Evolutionary conservation across 2,888 invertebrate species (phyloP), one percentile per base, ranked within the genome.

Genomic region (Argyra leucocephala): DNA sequence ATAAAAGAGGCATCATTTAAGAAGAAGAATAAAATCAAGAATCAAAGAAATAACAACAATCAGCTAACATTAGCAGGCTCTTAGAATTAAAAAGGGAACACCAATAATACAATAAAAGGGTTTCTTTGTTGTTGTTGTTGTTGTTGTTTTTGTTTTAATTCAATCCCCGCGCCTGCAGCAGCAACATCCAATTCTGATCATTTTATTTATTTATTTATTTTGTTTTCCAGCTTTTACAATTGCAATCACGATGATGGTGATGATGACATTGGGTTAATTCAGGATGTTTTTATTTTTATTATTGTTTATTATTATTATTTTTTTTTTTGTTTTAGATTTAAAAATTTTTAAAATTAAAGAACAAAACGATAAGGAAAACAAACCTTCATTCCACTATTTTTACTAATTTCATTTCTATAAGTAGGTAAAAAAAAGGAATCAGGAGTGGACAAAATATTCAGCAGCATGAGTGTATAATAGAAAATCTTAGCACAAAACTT

Each of bases 201-300:
- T 48, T 15, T 48, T 48, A 48, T 18, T 15, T 3, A 3, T 15
- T 37, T 37, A 31, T 37, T 48, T 48, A 18, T 48, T 48, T 15
- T 48, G 12, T 48, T 18, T 48, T 18, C 18, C 12, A 10, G 12
- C 7, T 48, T 18, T 48, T 15, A 18, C 18, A 48, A 48, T 48
- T 48, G 5, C 1, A 48, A 48, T 48, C 48, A 48, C 15, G 48
- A 48, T 5, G 15, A 48, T 48, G 48, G 18, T 48, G 48, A 31
- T 48, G 48, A 48, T 48, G 48, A 48, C 48, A 48, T 48, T 48
- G 48, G 48, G 18, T 48, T 48, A 48, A 15, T 48, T 48, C 48
- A 18, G 48, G 48, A 48, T 48, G 48, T 26, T n/a, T 48, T 48
- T 48, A 48, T 48, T 48, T 48, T 37, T 9, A 15, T 37, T 37